These are phyloP conservation scores for Lepus oiostolus DNA, from an alignment of 2,797 vertebrate species.

Conservation along the genomic window DNA sequence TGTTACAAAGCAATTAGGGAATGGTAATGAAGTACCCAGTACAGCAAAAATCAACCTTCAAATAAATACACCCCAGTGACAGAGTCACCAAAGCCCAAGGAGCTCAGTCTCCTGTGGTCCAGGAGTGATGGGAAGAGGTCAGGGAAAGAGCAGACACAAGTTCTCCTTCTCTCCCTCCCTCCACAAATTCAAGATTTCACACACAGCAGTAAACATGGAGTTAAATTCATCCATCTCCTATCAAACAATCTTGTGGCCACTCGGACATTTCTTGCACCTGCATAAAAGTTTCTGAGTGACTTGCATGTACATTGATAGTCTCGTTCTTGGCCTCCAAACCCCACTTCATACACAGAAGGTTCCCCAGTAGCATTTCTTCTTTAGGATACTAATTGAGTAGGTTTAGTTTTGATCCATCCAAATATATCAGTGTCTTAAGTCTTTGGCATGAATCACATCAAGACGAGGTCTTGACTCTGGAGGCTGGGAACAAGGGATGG, in stretches of 20 bases:
- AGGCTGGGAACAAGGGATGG: slow-evolving; percentile 17
- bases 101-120: too few relatives aligned
- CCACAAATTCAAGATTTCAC: slow-evolving; percentile 84
- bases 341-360: slow-evolving; percentile 25
- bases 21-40: too few relatives aligned
- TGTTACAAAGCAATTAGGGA: too few relatives aligned
- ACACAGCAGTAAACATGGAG: slow-evolving; percentile 92
- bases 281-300: slow-evolving; percentile 74
- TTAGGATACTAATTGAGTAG: not conserved
- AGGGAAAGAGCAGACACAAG: slow-evolving; percentile 40
- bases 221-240: slow-evolving; percentile 93
- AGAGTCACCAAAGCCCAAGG: slow-evolving; percentile 66
- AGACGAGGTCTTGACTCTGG: slow-evolving; percentile 8
- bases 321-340: not conserved
- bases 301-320: slow-evolving; percentile 76
- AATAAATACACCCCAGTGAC: not conserved
- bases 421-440: not conserved
- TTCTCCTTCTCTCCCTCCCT: slow-evolving; percentile 59
- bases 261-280: slow-evolving; percentile 81
- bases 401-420: not conserved
- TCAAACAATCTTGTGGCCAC: slow-evolving; percentile 84
- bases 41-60: too few relatives aligned
- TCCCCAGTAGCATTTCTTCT: not conserved
- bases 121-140: too few relatives aligned
- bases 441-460: slow-evolving; percentile 7